Evolutionary conservation across 2,888 invertebrate genomes (phyloP).

Genomic region (Lucinisca nassula): DNA sequence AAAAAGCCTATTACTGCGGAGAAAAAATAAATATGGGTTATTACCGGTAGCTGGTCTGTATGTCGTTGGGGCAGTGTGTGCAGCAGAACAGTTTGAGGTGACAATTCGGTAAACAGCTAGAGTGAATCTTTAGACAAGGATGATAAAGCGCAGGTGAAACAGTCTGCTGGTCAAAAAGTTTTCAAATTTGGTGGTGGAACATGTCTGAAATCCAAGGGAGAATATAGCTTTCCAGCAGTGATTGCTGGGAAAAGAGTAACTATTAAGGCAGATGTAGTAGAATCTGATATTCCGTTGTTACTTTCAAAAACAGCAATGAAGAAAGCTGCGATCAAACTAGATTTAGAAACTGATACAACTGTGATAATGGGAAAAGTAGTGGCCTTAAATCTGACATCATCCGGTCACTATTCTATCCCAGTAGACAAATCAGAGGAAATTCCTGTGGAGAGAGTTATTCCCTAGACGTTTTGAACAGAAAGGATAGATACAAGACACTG

Average conservation of each 20-base stretch:
- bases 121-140: neutral
- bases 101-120: slow-evolving; percentile 26
- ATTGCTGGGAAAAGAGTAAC: slow-evolving; percentile 2
- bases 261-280: slow-evolving; percentile 24
- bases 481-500: neutral
- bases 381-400: slow-evolving; percentile 19
- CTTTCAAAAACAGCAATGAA: slow-evolving; percentile 16
- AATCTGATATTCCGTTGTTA: slow-evolving; percentile 17
- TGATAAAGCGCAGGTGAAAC: neutral
- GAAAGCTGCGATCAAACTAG: slow-evolving; percentile 19
- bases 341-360: slow-evolving; percentile 19
- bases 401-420: neutral
- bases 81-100: slow-evolving; percentile 18
- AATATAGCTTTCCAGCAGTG: neutral
- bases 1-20: no score
- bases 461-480: neutral
- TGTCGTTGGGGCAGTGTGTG: no score
- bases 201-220: neutral
- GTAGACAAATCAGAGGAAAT: neutral
- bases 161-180: neutral
- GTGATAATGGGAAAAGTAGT: slow-evolving; percentile 19
- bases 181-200: neutral
- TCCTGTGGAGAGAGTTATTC: neutral
- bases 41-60: no score
- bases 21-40: no score